phyloP scores from a whole-genome alignment of 2,888 invertebrate genomes.

The Drosophila histrio region DNA sequence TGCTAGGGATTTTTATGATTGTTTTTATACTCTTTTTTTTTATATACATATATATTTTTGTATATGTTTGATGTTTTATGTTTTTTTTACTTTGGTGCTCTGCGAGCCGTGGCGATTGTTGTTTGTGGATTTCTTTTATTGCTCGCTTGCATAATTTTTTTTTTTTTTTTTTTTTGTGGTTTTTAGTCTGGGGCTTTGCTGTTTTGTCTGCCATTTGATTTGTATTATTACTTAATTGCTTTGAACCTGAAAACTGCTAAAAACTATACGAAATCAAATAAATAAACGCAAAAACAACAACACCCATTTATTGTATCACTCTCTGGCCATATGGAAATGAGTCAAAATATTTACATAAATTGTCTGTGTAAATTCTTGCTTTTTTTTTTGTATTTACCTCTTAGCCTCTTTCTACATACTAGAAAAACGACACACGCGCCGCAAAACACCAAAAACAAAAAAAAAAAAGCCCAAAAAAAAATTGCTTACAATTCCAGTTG shows the following conservation, averaged over 20 bases:
- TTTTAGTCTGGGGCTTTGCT: slow-evolving; percentile 29
- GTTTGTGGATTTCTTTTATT: slow-evolving; percentile 52
- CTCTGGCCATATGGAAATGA: slow-evolving; percentile 51
- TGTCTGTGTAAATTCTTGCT: slow-evolving; percentile 58
- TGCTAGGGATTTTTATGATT: slow-evolving; percentile 17
- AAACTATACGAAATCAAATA: slow-evolving; percentile 16
- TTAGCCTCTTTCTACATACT: slow-evolving; percentile 13
- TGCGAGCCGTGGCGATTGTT: slow-evolving; percentile 44
- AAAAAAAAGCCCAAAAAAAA: slow-evolving; percentile 21
- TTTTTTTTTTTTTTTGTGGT: slow-evolving; percentile 21
- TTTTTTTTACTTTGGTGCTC: slow-evolving; percentile 24
- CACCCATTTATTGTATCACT: slow-evolving; percentile 38
- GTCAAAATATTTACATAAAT: slow-evolving; percentile 51
- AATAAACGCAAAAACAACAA: slow-evolving; percentile 14
- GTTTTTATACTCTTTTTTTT: slow-evolving; percentile 12
- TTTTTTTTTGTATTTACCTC: slow-evolving; percentile 1
- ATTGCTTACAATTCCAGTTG: slow-evolving; percentile 46
- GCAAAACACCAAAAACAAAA: slow-evolving; percentile 2
- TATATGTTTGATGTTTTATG: neutral
- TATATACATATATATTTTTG: neutral
- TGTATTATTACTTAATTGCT: slow-evolving; percentile 76
- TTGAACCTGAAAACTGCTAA: slow-evolving; percentile 68
- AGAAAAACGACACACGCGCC: slow-evolving; percentile 59
- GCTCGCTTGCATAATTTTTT: slow-evolving; percentile 65
- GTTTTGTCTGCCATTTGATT: slow-evolving; percentile 61